Evolutionary conservation across 2,888 invertebrate genomes (phyloP).

Genomic region (Apodemia hepburni): DNA sequence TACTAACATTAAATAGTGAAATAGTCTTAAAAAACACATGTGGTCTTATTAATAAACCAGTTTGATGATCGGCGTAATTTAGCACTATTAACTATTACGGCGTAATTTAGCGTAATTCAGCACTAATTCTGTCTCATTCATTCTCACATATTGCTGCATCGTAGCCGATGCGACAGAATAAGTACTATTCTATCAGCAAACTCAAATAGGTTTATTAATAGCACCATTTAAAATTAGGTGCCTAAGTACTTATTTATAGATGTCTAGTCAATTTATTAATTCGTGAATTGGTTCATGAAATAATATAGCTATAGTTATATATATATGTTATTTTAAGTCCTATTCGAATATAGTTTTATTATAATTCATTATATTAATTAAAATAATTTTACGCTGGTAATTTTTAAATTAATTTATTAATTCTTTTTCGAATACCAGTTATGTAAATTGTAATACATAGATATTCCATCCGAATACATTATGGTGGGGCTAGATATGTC

Average conservation of each 20-base stretch:
- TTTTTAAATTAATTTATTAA: no score
- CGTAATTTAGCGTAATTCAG: no score
- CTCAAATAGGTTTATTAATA: not conserved
- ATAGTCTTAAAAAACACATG: not conserved
- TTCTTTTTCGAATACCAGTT: no score
- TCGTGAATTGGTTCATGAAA: conserved; percentile 14
- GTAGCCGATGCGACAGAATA: not conserved
- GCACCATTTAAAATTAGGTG: conserved; percentile 36
- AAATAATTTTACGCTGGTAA: not conserved
- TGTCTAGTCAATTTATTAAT: conserved; percentile 64
- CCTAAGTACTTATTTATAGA: conserved; percentile 42
- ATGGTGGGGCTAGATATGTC: no score
- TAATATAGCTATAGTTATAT: not conserved
- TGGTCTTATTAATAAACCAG: no score
- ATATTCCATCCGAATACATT: no score
- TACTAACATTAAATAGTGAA: not conserved
- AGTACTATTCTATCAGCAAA: not conserved
- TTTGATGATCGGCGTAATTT: no score
- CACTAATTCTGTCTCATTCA: not conserved
- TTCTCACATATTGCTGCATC: not conserved
- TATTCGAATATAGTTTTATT: not conserved
- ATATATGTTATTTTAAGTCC: not conserved
- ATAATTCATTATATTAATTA: not conserved
- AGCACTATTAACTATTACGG: no score
- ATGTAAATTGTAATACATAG: no score